Evolutionary conservation across 2,797 vertebrate species (phyloP), one percentile per base, ranked within the genome.

Genomic region (Harpagifer antarcticus): DNA sequence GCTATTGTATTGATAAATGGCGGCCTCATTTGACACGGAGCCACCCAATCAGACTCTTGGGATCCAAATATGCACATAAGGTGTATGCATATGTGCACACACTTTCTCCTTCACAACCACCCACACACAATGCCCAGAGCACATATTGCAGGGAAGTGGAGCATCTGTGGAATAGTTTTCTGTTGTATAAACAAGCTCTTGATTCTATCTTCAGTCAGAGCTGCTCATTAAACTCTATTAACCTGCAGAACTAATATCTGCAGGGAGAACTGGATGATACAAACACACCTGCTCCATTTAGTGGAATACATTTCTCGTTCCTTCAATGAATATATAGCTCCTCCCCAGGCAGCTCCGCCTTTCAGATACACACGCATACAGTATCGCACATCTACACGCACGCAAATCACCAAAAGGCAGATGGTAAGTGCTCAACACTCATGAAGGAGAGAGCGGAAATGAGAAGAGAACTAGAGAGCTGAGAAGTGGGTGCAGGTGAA

Each of bases 221-320:
- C 70, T 78, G 81, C 86, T 90, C 84, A 92, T 93, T 94, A 91
- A 88, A 91, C 88, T 87, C 81, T 49, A 87, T 88, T 93, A 92
- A 93, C 87, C 85, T 86, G 83, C 75, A 82, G 77, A 48, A 62
- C 72, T 84, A 88, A 91, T 88, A 90, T 82, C 88, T 91, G 87
- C 78, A 74, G 90, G 77, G 80, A 87, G 68, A 86, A 74, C 56
- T 5, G 43, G 62, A 52, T 33, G 74, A 88, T 70, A 85, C 75
- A 85, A 84, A 86, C 66, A 80, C 89, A 89, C 83, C 92, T 91
- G 86, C 61, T 90, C 77, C 80, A 85, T 87, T 88, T 82, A 84
- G 70, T 54, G 61, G 72, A 81, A 81, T 63, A 23, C 70, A 81
- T 84, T 84, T 56, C 68, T 83, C 82, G 83, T 80, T 72, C 74